phyloP scores from a whole-genome alignment of 2,888 invertebrate genomes.

The Drosophila quasianomalipes region DNA sequence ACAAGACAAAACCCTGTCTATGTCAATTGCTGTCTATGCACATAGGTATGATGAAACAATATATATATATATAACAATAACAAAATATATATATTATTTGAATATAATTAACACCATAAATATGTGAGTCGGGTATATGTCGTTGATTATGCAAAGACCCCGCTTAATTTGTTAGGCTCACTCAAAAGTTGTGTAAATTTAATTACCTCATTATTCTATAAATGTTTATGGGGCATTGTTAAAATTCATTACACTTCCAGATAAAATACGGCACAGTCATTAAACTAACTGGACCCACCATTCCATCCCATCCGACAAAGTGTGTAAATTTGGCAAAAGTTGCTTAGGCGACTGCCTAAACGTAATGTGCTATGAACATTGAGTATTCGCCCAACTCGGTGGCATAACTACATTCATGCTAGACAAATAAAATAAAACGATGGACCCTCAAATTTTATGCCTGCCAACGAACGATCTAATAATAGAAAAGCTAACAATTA shows the following conservation, averaged over 20 bases:
- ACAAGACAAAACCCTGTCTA: constrained; percentile 37
- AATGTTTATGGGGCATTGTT: constrained; percentile 56
- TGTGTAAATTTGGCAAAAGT: constrained; percentile 27
- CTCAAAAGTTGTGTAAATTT: constrained; percentile 51
- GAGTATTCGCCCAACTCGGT: constrained; percentile 30
- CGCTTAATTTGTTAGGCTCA: constrained; percentile 55
- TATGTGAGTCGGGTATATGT: neutral
- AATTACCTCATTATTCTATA: constrained; percentile 60
- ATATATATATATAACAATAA: neutral
- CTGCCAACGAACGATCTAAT: constrained; percentile 6
- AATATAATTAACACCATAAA: neutral
- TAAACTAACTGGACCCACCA: constrained; percentile 11
- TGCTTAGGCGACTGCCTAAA: constrained; percentile 11
- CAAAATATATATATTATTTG: neutral
- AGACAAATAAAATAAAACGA: constrained; percentile 34
- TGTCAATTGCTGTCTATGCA: constrained; percentile 22
- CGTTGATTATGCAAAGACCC: constrained; percentile 52
- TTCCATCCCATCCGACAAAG: neutral
- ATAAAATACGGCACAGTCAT: constrained; percentile 38
- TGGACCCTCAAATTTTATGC: constrained; percentile 13
- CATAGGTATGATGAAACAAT: neutral
- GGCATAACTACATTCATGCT: constrained; percentile 31
- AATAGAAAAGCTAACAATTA: neutral
- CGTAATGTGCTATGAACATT: constrained; percentile 13
- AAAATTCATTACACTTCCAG: constrained; percentile 52